Evolutionary conservation across 1,140 invertebrate genomes (phyloP), one percentile per base, ranked within the genome.

Genomic region (Anoplophora glabripennis): DNA sequence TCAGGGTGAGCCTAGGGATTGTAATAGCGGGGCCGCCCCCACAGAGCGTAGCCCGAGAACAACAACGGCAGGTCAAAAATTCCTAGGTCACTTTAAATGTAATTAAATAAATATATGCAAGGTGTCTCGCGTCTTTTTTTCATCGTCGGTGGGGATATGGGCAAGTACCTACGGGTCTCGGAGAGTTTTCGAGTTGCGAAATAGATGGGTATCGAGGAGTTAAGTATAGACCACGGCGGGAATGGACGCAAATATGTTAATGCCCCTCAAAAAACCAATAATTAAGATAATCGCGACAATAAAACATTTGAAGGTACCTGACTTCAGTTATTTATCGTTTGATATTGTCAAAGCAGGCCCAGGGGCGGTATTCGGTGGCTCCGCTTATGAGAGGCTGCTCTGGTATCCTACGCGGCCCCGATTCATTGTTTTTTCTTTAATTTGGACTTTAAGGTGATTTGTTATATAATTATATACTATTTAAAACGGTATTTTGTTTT

Each of bases 221-320:
- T 63, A 63, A 63, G 56, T 63, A 63, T 59, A 63, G 51, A 46
- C 45, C 34, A 44, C 40, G 40, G 42, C 46, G 48, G 52, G 47
- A 59, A 59, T 51, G 57, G 44, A 52, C 48, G 40, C 54, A 48
- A 65, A 62, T 64, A 67, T 67, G 65, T 67, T 67, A 67, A 67
- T 67, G 63, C 57, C 21, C n/a, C 44, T 4, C 41, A 64, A 55
- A 61, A 67, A 65, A 67, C 59, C 59, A 67, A 67, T 59, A 67
- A 67, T 67, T 67, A 67, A 65, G 65, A 67, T 67, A 67, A 67
- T 67, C 59, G 58, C 48, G 47, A 57, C 56, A 66, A 64, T 64
- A 64, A 64, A 64, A 59, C 57, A 62, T 67, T 64, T 65, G 54
- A 60, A 64, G 57, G 57, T 57, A 56, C 59, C 53, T 46, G 48